A percentile compares a stretch with the other conserved stretches of the same genome.
Conservation (phyloP, 2,113 vertebrate species). For the Stigmatopora nigra region DNA sequence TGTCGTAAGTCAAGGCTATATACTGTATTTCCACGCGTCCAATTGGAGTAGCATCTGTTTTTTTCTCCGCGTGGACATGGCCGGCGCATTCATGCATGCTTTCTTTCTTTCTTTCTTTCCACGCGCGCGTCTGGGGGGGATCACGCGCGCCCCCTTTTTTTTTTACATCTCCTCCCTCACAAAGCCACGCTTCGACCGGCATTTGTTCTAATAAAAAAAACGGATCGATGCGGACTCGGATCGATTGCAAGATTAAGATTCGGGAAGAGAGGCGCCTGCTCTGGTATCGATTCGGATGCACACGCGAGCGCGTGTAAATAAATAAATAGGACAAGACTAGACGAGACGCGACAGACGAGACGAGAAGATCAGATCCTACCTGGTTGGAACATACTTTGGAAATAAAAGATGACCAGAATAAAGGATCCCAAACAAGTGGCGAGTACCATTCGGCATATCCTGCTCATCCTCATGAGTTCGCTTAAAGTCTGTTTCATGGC, state of each 20-base stretch:
- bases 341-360: no score
- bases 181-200: slow-evolving; percentile 3
- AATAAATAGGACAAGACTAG: no score
- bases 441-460: slow-evolving; percentile 90
- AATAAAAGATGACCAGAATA: slow-evolving; percentile 97
- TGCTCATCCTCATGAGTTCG: slow-evolving; percentile 93
- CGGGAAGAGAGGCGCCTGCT: neutral
- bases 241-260: neutral
- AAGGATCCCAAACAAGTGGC: slow-evolving; percentile 96
- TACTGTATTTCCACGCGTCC: neutral
- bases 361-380: slow-evolving; percentile 75
- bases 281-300: neutral
- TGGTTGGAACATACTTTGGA: slow-evolving; percentile 99
- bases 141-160: slow-evolving; percentile 1
- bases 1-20: neutral
- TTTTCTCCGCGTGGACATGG: neutral
- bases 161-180: slow-evolving; percentile 5
- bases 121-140: neutral
- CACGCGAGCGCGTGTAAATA: neutral
- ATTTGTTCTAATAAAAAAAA: slow-evolving; percentile 11
- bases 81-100: neutral
- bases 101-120: neutral
- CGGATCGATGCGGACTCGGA: neutral
- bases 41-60: neutral
- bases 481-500: slow-evolving; percentile 86